Evolutionary conservation across 1,140 invertebrate species (phyloP).

Genomic region (Pantala flavescens): DNA sequence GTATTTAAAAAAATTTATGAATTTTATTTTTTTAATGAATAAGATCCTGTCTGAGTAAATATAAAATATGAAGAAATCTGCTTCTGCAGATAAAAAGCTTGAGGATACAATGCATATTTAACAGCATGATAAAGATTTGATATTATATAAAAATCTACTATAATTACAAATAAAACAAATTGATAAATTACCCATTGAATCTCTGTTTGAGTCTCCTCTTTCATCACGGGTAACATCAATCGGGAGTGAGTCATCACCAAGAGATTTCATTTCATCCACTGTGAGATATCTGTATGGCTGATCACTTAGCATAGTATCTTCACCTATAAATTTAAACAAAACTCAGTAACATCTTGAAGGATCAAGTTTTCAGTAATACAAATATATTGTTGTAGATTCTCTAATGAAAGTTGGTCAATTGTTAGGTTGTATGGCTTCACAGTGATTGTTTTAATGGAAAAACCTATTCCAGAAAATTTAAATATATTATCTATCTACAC

Average conservation of each 20-base stretch:
- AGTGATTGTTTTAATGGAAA: too few species aligned
- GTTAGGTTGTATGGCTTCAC: too few species aligned
- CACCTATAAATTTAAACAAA: slow-evolving; percentile 44
- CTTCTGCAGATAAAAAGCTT: too few species aligned
- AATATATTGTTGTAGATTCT: too few species aligned
- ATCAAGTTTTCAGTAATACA: not conserved
- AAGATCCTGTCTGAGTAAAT: not conserved
- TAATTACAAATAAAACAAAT: too few species aligned
- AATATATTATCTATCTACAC: too few species aligned
- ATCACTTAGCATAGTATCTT: slow-evolving; percentile 79
- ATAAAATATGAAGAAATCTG: not conserved
- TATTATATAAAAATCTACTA: too few species aligned
- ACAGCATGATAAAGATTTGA: too few species aligned
- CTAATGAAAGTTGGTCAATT: too few species aligned
- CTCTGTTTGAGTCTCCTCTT: slow-evolving; percentile 49
- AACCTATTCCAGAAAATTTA: too few species aligned
- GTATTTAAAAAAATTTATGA: not conserved
- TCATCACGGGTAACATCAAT: slow-evolving; percentile 87
- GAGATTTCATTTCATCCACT: slow-evolving; percentile 86
- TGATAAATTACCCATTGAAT: slow-evolving; percentile 25
- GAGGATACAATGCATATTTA: too few species aligned
- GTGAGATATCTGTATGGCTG: slow-evolving; percentile 87
- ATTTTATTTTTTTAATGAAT: not conserved
- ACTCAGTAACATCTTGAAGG: not conserved
- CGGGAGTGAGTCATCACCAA: slow-evolving; percentile 84